Conservation (phyloP, 1,140 invertebrate genomes). For the Ceratitis capitata region DNA sequence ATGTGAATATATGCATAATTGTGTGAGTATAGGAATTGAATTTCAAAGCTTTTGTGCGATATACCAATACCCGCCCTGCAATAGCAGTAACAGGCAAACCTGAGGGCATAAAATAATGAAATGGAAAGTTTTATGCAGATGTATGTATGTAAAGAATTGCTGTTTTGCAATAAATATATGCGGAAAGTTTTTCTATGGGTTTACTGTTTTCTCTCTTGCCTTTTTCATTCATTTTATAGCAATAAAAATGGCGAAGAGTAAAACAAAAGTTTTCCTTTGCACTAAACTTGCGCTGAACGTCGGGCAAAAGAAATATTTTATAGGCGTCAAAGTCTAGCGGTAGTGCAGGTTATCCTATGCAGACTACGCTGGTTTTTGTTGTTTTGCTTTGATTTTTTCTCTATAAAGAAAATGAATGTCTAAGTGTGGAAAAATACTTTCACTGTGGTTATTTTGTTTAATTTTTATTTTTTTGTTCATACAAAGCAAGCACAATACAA, state of each 20-base stretch:
- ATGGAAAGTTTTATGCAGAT: conserved; percentile 36
- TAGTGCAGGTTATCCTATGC: neutral
- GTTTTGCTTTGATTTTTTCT: neutral
- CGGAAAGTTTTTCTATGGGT: neutral
- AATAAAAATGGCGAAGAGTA: neutral
- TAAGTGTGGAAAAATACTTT: no score
- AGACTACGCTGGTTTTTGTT: neutral
- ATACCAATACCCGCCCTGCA: neutral
- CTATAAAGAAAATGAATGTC: no score
- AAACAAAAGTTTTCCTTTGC: neutral
- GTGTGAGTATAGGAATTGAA: neutral
- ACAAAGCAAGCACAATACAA: neutral
- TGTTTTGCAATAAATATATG: neutral
- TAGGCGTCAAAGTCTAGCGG: neutral
- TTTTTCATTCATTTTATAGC: neutral
- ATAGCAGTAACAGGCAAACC: neutral
- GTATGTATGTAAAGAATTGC: conserved; percentile 2
- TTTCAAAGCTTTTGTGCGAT: neutral
- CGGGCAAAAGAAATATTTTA: neutral
- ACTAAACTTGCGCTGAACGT: neutral
- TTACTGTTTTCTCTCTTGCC: neutral
- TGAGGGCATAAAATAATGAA: neutral
- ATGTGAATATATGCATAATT: neutral
- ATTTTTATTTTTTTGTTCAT: neutral
- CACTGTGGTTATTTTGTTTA: neutral